Evolutionary conservation across 1,140 invertebrate genomes (phyloP), one percentile per base, ranked within the genome.

Genomic region (Ips typographus): DNA sequence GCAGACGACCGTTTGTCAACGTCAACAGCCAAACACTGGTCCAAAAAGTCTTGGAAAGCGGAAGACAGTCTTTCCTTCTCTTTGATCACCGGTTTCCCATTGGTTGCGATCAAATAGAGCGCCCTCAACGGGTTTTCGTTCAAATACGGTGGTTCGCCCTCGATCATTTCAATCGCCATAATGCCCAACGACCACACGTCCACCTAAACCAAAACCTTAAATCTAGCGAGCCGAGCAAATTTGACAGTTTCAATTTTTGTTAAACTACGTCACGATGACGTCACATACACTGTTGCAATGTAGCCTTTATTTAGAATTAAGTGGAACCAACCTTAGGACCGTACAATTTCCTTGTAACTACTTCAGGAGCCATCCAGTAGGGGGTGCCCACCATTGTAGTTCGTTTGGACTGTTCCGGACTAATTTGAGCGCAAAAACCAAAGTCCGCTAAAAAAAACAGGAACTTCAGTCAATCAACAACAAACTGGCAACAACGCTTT

Each of bases 111-210:
- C 73, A 99, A 86, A 85, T 99, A 99, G 58, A 99, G 84, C 52
- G 97, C 97, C 84, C 91, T 87, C 37, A 99, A 83, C 41, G 97
- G 98, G 82, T 98, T 98, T 84, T 99, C 97, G 81, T 98, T 98
- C 44, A 99, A 84, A 84, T 99, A 99, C 2, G 98, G 98, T 22
- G 98, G 98, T 81, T 99, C 96, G 40, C 97, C 97, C 83, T 99
- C 96, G 59, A 99, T 95, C 98, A 99, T 99, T 84, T 99, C 98
- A 77, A 99, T 99, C n/a, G 95, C 95, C 96, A 99, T 98, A 75
- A 99, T 99, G 64, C 98, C 98, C 73, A 96, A 83, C 6, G 93
- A 95, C 96, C 97, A 99, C 66, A 98, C 93, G 81, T 99, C 97
- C 56, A 99, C 95, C 90, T 91, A 71, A 65, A 56, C 55, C 41